Conservation (phyloP, 2,797 vertebrate species). For the Melanotaenia pygmaea region DNA sequence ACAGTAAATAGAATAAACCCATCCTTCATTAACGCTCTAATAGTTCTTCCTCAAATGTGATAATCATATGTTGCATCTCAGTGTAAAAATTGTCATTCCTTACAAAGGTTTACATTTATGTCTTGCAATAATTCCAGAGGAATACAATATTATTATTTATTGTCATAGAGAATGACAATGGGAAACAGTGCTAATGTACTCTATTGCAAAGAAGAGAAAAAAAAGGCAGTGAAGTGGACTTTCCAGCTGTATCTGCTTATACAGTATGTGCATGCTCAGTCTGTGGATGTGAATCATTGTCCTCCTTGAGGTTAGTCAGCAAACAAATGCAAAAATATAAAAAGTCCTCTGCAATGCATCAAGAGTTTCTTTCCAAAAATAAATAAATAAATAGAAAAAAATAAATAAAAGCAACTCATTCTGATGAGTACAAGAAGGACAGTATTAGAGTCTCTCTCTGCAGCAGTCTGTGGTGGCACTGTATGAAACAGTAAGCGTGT, state of each 20-base stretch:
- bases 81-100: conserved; percentile 89
- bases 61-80: conserved; percentile 82
- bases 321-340: conserved; percentile 60
- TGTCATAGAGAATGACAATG: conserved; percentile 88
- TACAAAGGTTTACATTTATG: conserved; percentile 89
- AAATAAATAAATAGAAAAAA: background rate
- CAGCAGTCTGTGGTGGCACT: conserved; percentile 63
- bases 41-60: conserved; percentile 79
- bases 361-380: conserved; percentile 35
- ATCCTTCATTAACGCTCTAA: conserved; percentile 71
- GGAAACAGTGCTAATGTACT: conserved; percentile 84
- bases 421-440: conserved; percentile 54
- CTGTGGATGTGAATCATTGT: conserved; percentile 44
- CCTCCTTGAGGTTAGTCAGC: conserved; percentile 49
- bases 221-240: conserved; percentile 82
- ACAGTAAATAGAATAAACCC: conserved; percentile 74
- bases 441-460: conserved; percentile 63
- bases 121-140: conserved; percentile 89
- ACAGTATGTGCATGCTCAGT: conserved; percentile 76
- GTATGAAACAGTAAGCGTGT: conserved; percentile 64
- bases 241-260: conserved; percentile 61
- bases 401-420: conserved; percentile 35
- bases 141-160: conserved; percentile 87
- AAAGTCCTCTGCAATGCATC: conserved; percentile 41
- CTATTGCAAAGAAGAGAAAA: conserved; percentile 76